Base-by-base conservation (phyloP, 2,113 vertebrate genomes). In the Calonectris borealis region DNA sequence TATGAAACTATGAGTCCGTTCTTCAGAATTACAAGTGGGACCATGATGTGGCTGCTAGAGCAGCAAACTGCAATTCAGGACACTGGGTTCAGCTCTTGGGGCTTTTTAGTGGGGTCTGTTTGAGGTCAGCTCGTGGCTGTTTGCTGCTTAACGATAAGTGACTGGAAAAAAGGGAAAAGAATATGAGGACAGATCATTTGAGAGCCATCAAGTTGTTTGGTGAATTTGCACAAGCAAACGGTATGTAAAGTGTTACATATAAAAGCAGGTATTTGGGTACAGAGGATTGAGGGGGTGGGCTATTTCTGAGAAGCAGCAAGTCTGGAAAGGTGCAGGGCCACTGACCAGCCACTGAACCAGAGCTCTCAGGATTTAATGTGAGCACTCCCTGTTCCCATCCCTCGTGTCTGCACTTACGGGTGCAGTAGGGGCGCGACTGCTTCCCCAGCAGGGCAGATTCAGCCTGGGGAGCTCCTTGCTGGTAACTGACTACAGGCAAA, bases 341-440 rank as follows among this genome's bases (percentile, higher is more conserved):
- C 76, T 82, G 65, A 24, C 19, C 14, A 6, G 13, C n/a, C 38
- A 65, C 58, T 80, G 88, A 57, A 80, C 36, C 7, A 49, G 62
- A 72, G 49, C 36, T 36, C 44, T 72, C 11, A 1, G 83, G 86
- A 38, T 40, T 19, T 62, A 44, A 32, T 32, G 25, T 65, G 44
- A 66, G 76, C 7, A 4, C 19, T 79, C 20, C 17, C 20, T 17
- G 18, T 71, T 81, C 65, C 42, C 31, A 7, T 64, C n/a, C 16
- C 2, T 34, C 1, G 0, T 78, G 27, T 29, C 55, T 31, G 38
- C 4, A 0, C 40, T 54, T 42, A 13, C 0, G 1, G 42, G 66
- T 5, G 16, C 19, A 16, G 4, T 3, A 52, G 38, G 6, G 32
- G 5, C n/a, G 26, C 2, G 0, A 5, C 42, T 52, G 27, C 79